Base-by-base conservation (phyloP, 2,113 vertebrate species). In the Myiozetetes cayanensis region DNA sequence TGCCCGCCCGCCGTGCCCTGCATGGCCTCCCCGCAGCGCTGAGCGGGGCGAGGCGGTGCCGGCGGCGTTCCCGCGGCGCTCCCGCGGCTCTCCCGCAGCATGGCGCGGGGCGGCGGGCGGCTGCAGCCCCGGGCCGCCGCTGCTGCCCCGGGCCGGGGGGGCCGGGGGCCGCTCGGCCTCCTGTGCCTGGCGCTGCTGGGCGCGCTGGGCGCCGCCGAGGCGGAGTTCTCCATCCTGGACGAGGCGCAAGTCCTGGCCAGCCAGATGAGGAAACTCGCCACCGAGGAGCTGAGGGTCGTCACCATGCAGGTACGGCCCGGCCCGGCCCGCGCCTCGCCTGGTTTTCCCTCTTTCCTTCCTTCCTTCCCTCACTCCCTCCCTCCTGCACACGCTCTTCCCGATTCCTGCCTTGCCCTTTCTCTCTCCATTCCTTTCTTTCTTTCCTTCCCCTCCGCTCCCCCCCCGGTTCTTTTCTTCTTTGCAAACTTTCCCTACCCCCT, bases 211-310 rank as follows among this genome's bases (percentile, higher is more conserved):
- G 94, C 94, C 87, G 98, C 98, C 10, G 98, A 98, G 39, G 97
- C 98, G 70, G 99, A 99, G 96, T 99, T 99, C 97, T 99, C 99
- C 85, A 99, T 99, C 97, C 97, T 99, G 98, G 99, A 99, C 49
- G 99, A 99, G 75, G 99, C 99, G 62, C 98, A 98, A 96, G 98
- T 99, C 88, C 94, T 99, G 96, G 98, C 99, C 47, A 97, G 98
- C 35, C 99, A 99, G 94, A 99, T 99, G 99, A 98, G 98, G 72
- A 98, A 98, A 85, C 98, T 99, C 50, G 98, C 99, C n/a, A 96
- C 98, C 2, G 99, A 99, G 97, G 99, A 99, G 97, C 98, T 99
- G 89, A 98, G 99, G 83, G 99, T 99, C 50, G 98, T 99, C 92
- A 99, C 98, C 19, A 99, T 99, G 99, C 99, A 99, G 99, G 99